phyloP scores from a whole-genome alignment of 92 coral and sea anemone species.

The Metridium senile region DNA sequence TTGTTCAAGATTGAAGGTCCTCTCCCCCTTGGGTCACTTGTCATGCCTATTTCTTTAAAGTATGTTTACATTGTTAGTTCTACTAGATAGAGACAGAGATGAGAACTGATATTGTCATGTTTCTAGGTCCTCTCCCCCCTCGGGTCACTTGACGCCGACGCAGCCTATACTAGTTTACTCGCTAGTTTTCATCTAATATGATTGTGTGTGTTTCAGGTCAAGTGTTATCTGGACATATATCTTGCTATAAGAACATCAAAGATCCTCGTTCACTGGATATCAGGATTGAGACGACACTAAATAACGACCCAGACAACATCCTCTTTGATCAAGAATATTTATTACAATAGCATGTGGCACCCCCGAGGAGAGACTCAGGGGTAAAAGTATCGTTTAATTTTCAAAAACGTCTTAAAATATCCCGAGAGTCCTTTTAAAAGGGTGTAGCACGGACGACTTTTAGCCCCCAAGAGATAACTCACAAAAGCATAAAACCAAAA shows the following conservation, averaged over 20 bases:
- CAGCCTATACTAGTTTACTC: too few relatives aligned
- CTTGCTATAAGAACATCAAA: constrained; percentile 77
- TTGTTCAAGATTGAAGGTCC: too few relatives aligned
- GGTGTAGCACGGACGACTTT: too few relatives aligned
- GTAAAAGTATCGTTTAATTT: background rate
- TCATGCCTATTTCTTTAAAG: too few relatives aligned
- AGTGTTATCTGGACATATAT: constrained; percentile 65
- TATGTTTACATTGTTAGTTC: too few relatives aligned
- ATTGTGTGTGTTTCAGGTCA: constrained; percentile 78
- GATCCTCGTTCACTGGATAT: constrained; percentile 87
- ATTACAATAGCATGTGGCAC: constrained; percentile 61
- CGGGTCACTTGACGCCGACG: too few relatives aligned
- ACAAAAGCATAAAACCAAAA: background rate
- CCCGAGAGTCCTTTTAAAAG: too few relatives aligned
- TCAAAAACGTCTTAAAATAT: background rate
- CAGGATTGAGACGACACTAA: constrained; percentile 50
- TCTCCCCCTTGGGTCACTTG: too few relatives aligned
- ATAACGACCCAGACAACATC: constrained; percentile 34
- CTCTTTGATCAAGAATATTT: constrained; percentile 61
- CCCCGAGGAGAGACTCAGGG: background rate
- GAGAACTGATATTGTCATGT: too few relatives aligned
- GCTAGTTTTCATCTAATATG: too few relatives aligned
- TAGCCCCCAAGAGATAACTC: background rate
- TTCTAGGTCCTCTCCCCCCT: too few relatives aligned
- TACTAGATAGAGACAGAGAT: too few relatives aligned